Evolutionary conservation across 2,888 invertebrate species (phyloP), one percentile per base, ranked within the genome.

Genomic region (Parasteatoda lunata): DNA sequence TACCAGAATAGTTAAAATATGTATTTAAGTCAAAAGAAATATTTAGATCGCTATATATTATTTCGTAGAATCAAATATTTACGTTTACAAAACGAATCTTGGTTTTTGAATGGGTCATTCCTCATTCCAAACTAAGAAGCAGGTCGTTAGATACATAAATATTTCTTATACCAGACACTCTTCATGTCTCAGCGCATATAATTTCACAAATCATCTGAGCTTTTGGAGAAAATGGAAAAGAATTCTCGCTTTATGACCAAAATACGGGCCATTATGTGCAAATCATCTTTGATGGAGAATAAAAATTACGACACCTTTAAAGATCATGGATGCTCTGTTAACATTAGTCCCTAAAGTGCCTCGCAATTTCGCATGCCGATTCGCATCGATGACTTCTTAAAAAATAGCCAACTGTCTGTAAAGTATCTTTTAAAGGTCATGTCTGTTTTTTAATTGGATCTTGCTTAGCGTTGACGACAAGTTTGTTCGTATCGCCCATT

Each of bases 371-470:
- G 69, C 80, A 86, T 86, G 75, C 85, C 85, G 80, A 71, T 86
- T 77, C 71, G 77, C 85, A 70, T 80, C 80, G 76, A n/a, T 86
- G 80, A 72, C 30, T 64, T 45, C 15, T 66, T 45, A 66, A 65
- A 76, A 79, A 71, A 80, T 69, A 51, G 69, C 71, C 78, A 51
- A 65, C 70, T 45, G 75, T 54, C 15, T 79, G 79, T 75, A 79
- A 84, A 54, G 77, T 72, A 66, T 84, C 51, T 79, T 54, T 30
- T 49, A 79, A 80, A 80, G 70, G 76, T 70, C 77, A 68, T 65
- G 70, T 48, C 84, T 79, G 78, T 69, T 78, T 86, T 86, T 86
- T 86, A 86, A 86, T 86, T 86, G 80, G 80, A 59, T 59, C 59
- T 51, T 77, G 54, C 15, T 48, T 51, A 68, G 72, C 7, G 69